phyloP scores from a whole-genome alignment of 2,113 vertebrate genomes.

The Marmota flaviventris region DNA sequence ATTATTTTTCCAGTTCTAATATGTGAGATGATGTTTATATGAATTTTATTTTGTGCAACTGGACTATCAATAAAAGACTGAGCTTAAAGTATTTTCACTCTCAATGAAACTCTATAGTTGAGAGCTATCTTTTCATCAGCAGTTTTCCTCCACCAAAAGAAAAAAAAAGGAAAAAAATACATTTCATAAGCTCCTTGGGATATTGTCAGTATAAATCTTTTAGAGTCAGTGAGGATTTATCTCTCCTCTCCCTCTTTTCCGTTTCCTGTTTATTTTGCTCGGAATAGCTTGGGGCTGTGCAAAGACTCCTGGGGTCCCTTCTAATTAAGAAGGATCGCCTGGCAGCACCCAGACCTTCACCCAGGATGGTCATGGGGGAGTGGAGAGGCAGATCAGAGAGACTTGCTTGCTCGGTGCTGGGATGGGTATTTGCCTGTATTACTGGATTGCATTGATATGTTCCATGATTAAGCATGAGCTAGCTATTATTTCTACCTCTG shows the following conservation, averaged over 20 bases:
- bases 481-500: constrained; percentile 33
- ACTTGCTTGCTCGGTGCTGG: not conserved
- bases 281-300: constrained; percentile 69
- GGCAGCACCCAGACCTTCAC: constrained; percentile 66
- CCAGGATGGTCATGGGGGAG: constrained; percentile 9
- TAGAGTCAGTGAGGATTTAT: constrained; percentile 73
- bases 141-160: constrained; percentile 36
- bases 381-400: constrained; percentile 73
- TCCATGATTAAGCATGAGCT: constrained; percentile 39
- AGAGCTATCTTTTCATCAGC: constrained; percentile 73
- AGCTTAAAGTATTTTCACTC: constrained; percentile 72
- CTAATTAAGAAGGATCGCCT: constrained; percentile 74
- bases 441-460: not conserved
- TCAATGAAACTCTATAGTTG: constrained; percentile 69
- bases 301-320: constrained; percentile 66
- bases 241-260: constrained; percentile 69
- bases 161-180: not conserved
- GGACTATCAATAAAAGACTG: constrained; percentile 73
- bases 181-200: constrained; percentile 65
- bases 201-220: constrained; percentile 65
- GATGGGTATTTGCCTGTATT: not conserved
- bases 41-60: constrained; percentile 78
- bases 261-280: constrained; percentile 72
- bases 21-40: constrained; percentile 78
- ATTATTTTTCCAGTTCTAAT: constrained; percentile 75